Percentiles rank a stretch among this genome's conserved stretches.
phyloP scores from a whole-genome alignment of 2,797 vertebrate species.

The Hypotaenidia okinawae region DNA sequence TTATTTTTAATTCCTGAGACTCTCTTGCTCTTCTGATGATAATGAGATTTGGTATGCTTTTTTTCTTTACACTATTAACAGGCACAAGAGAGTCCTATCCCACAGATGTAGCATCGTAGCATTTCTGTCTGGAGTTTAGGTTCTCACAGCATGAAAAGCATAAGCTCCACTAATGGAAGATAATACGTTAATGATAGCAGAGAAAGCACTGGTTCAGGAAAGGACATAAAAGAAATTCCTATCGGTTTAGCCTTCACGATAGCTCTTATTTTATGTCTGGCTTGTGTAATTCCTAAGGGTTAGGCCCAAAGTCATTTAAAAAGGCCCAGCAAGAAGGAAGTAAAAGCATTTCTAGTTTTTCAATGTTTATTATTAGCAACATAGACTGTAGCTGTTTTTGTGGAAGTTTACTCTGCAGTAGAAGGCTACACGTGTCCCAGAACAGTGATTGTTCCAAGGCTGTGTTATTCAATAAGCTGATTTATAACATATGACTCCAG shows the following conservation, averaged over 20 bases:
- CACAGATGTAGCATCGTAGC: slow-evolving; percentile 7
- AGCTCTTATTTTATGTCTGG: slow-evolving; percentile 21
- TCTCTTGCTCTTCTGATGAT: background rate
- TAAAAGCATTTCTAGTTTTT: slow-evolving; percentile 21
- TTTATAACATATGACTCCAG: slow-evolving; percentile 64
- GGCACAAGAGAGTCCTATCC: background rate
- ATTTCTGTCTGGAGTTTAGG: slow-evolving; percentile 39
- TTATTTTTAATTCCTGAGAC: slow-evolving; percentile 35
- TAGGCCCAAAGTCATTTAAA: background rate
- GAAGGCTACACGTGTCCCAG: slow-evolving; percentile 37
- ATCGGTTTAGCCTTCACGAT: background rate
- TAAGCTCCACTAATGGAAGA: slow-evolving; percentile 61
- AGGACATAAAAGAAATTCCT: background rate
- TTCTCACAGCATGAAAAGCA: slow-evolving; percentile 55
- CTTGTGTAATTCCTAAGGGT: background rate
- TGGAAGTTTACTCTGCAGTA: slow-evolving; percentile 24
- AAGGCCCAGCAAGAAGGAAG: background rate
- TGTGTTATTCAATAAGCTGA: slow-evolving; percentile 57
- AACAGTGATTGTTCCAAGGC: slow-evolving; percentile 40
- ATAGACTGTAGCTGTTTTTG: background rate
- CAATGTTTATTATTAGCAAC: slow-evolving; percentile 29
- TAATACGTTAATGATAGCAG: background rate
- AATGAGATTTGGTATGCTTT: background rate
- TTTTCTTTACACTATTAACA: background rate
- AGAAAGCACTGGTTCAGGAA: background rate